Evolutionary conservation across 64 coral and sea anemone genomes (phyloP), one percentile per base, ranked within the genome.

Genomic region (Pocillopora verrucosa): DNA sequence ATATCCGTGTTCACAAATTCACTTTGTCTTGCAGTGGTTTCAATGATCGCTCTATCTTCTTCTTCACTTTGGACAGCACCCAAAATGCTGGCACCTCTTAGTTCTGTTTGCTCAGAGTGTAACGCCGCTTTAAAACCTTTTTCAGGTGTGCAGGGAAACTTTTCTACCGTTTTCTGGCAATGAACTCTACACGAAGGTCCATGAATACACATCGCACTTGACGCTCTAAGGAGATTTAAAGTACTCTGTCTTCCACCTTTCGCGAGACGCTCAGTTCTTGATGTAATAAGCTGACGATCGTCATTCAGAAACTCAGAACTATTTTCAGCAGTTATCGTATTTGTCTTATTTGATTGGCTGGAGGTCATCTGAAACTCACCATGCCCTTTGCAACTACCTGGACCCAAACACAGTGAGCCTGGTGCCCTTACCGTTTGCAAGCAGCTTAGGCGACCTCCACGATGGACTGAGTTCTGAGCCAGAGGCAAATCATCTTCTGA

Each of bases 211-310:
- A 87, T 41, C 34, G 19, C 36, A 70, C 82, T 86, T 1, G 90
- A 84, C 19, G 90, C 90, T 15, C 75, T 62, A 37, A 92, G 60
- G 11, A 78, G 20, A 38, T 37, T 77, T 0, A 92, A 69, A 65
- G 22, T 26, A 70, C 75, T 92, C 56, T 35, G 51, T 87, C 82
- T 65, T 9, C 90, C 83, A 68, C 90, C 90, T 76, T 72, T 80
- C 14, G 70, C 64, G 59, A 88, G 20, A 7, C 74, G 57, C 15
- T 77, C 60, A 24, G 56, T 77, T 76, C 86, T 88, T 34, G n/a
- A 76, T 36, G 72, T 36, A 88, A 9, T 1, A 3, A 34, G 24
- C 20, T 60, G 72, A 0, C 76, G 56, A 12, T 34, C 10, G 16
- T 22, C 56, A 16, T 15, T 88, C 51, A 36, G 5, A 25, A 34